Base-by-base conservation (phyloP, 2,113 vertebrate species). In the Strigops habroptila region DNA sequence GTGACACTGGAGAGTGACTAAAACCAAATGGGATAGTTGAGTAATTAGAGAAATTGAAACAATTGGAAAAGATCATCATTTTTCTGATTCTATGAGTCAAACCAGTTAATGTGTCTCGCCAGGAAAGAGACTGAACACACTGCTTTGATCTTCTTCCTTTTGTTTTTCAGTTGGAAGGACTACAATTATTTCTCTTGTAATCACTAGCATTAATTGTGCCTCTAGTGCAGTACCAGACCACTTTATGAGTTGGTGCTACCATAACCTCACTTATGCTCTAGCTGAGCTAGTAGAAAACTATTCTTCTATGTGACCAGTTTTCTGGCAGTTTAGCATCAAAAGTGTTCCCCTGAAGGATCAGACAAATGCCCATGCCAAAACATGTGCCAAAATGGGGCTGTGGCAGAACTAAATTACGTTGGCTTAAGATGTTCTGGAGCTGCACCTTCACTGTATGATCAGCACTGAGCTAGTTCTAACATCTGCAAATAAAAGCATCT, bases 21-120 rank as follows among this genome's bases (percentile, higher is more conserved):
- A 74, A 88, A 80, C 10, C 12, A 80, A 88, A 19, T 41, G 24
- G n/a, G 25, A 63, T 23, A 60, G 35, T 44, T 68, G 69, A 91
- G 37, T 91, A 91, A 78, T 67, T 53, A 57, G 5, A 81, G 35
- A 96, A 96, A 92, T 64, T 67, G 12, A 86, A 89, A 96, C 78
- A 95, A 95, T 35, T 79, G 52, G 70, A 91, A 94, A 64, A 87
- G 7, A 51, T 60, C 5, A 43, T 64, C 0, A 12, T 89, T 91
- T 77, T 91, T 71, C 55, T 85, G 46, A 82, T 75, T 84, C 65
- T 71, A 2, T 73, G 87, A 89, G 62, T 94, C 91, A 94, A 68
- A 82, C 49, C 25, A 55, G 19, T 71, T 70, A 37, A 49, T 41
- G 8, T 39, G 85, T 82, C 94, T 93, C 88, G 77, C 64, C 88